Evolutionary conservation across 1,140 invertebrate genomes (phyloP).

Genomic region (Heliothis subflexa): DNA sequence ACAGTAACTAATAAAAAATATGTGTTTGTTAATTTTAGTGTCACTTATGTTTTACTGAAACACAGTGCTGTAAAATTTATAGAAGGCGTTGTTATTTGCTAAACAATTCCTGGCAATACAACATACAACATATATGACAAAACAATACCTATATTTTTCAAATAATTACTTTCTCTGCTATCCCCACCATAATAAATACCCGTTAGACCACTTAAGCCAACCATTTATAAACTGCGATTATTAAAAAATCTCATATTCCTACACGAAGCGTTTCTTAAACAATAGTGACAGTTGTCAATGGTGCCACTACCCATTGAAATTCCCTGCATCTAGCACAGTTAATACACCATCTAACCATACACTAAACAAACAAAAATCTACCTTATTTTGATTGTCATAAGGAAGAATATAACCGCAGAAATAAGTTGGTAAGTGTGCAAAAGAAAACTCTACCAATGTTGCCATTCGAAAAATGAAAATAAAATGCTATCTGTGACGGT

Average conservation of each 20-base stretch:
- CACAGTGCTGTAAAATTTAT: no score
- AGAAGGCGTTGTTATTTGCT: no score
- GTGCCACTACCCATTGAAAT: constrained; percentile 30
- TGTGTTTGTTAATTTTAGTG: no score
- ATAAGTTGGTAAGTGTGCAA: constrained; percentile 9
- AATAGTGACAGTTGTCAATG: constrained; percentile 48
- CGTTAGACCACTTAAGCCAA: constrained; percentile 65
- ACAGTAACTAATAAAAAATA: no score
- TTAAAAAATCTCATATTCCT: constrained; percentile 56
- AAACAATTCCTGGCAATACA: background rate
- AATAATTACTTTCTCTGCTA: no score
- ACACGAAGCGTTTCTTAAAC: constrained; percentile 50
- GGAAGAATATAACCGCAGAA: background rate
- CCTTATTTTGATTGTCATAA: background rate
- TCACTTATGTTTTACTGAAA: no score
- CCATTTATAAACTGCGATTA: constrained; percentile 58
- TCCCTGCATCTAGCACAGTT: constrained; percentile 29
- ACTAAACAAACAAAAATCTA: background rate
- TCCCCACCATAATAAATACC: constrained; percentile 60
- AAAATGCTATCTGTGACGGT: constrained; percentile 10
- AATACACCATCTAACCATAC: background rate
- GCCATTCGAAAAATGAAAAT: constrained; percentile 35
- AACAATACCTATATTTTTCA: no score
- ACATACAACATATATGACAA: background rate
- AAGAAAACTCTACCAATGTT: constrained; percentile 33